Base-by-base conservation (phyloP, 2,888 invertebrate species). In the Drosophila barbarae region DNA sequence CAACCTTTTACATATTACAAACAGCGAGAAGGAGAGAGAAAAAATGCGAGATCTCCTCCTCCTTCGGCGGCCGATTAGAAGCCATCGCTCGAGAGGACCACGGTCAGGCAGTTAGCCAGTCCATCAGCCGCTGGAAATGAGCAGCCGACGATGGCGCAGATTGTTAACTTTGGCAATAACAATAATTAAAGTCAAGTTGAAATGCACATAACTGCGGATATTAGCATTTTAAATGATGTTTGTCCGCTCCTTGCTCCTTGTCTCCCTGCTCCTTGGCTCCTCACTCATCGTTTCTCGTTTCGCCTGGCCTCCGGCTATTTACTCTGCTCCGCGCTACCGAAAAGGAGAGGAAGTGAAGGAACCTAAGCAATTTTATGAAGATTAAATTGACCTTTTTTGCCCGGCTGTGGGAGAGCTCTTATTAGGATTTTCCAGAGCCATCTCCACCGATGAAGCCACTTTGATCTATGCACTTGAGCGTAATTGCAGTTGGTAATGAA, bases 111-210 rank as follows among this genome's bases (percentile, higher is more conserved):
- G 81, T 75, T 82, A 78, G 82, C 60, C 69, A 75, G 76, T 84
- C 74, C 74, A 84, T 74, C 77, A 73, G 72, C 28, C 55, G 50
- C 61, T 68, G 41, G 56, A 69, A 79, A 73, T 76, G 75, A 75
- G 73, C 80, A 75, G 70, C 60, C 68, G 67, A 70, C 67, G 68
- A 63, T 56, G 69, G 73, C 63, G 75, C 76, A 84, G 85, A 84
- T 86, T 86, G 85, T 87, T 87, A 86, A 85, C 86, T 87, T 86
- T 77, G 84, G 84, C 86, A 84, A 87, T 87, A 87, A 87, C 86
- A 86, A 87, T 87, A 87, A 87, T 87, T 87, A 87, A 86, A 86
- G 85, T 83, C 84, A 76, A 86, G 83, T 85, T 85, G 85, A 79
- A 87, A 87, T 81, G 84, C 82, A 85, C 86, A 85, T 84, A 86